A percentile compares a stretch with the other conserved stretches of the same genome.
phyloP scores from a whole-genome alignment of 2,888 invertebrate species.

The Melinaea marsaeus region DNA sequence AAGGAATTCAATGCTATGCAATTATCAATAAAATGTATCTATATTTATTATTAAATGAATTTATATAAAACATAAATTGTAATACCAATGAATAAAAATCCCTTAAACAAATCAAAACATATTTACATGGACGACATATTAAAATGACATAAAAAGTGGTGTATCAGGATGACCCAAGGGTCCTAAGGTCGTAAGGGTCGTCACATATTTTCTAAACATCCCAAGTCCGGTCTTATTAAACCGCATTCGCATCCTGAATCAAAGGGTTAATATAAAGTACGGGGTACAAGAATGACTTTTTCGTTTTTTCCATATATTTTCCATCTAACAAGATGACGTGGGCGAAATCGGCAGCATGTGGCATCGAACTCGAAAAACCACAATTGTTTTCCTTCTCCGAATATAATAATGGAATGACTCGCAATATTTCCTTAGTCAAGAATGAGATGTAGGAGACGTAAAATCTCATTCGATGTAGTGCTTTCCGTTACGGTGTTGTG shows the following conservation, averaged over 20 bases:
- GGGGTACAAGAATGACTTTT: slow-evolving; percentile 26
- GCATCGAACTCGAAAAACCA: slow-evolving; percentile 34
- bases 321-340: slow-evolving; percentile 64
- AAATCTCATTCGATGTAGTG: slow-evolving; percentile 67
- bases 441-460: slow-evolving; percentile 63
- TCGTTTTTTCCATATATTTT: slow-evolving; percentile 41
- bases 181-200: background rate
- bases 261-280: slow-evolving; percentile 7
- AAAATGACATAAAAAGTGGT: background rate
- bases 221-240: slow-evolving; percentile 20
- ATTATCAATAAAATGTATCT: too few species aligned
- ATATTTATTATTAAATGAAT: too few species aligned
- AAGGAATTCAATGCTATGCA: too few species aligned
- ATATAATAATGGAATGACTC: slow-evolving; percentile 71
- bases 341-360: slow-evolving; percentile 63
- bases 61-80: too few species aligned
- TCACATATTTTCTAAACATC: slow-evolving; percentile 10
- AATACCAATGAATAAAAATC: too few species aligned
- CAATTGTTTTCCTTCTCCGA: slow-evolving; percentile 58
- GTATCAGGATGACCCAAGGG: background rate
- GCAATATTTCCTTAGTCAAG: slow-evolving; percentile 53
- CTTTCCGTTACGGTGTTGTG: slow-evolving; percentile 31
- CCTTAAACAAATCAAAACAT: background rate
- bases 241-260: slow-evolving; percentile 17
- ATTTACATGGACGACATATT: background rate